These are phyloP conservation scores for Emys orbicularis DNA, from an alignment of 2,797 vertebrate species.

Conservation along the genomic window DNA sequence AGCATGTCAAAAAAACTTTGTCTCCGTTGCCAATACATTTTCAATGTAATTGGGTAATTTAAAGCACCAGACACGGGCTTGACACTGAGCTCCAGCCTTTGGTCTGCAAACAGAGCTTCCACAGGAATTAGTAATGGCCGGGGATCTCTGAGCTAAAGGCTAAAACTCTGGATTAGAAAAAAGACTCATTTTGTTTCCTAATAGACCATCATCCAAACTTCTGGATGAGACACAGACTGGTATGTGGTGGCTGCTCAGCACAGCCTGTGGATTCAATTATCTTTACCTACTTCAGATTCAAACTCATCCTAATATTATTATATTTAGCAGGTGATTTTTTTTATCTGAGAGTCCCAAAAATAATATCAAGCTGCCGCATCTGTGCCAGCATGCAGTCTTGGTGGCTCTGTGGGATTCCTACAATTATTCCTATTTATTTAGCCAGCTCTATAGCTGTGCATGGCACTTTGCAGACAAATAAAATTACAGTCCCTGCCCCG, in stretches of 20 bases:
- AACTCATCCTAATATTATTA: background rate
- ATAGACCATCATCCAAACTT: background rate
- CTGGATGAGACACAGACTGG: background rate
- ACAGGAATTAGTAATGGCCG: background rate
- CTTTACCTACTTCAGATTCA: background rate
- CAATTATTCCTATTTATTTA: fast-evolving
- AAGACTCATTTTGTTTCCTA: background rate
- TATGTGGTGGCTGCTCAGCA: background rate
- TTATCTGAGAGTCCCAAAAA: background rate
- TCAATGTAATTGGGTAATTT: background rate
- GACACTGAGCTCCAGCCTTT: background rate
- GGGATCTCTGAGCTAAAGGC: background rate
- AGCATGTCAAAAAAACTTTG: background rate
- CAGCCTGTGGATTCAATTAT: fast-evolving
- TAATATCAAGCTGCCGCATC: fast-evolving
- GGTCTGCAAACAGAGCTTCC: background rate
- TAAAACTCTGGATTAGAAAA: background rate
- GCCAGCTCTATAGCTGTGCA: fast-evolving
- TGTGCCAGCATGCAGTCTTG: fast-evolving
- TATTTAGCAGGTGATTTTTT: background rate
- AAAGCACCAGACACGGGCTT: background rate
- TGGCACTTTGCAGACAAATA: fast-evolving
- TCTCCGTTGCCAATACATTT: background rate
- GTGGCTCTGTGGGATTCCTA: background rate
- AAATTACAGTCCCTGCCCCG: background rate